Evolutionary conservation across 2,797 vertebrate species (phyloP).

Genomic region (Hemibagrus guttatus): DNA sequence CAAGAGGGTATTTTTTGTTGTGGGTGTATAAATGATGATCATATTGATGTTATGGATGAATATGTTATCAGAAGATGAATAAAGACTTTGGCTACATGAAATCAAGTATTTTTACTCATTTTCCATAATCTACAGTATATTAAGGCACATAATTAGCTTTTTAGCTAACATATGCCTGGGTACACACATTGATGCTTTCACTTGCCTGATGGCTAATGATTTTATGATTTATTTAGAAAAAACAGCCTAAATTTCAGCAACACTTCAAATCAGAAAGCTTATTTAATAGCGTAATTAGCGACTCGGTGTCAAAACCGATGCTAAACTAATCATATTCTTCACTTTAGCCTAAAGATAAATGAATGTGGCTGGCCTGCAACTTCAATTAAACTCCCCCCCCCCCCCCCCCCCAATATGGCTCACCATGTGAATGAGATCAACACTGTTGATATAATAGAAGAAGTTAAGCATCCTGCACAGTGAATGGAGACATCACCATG

Average conservation of each 20-base stretch:
- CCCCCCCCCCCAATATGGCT: not conserved
- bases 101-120: not conserved
- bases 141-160: not conserved
- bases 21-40: not conserved
- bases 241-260: not conserved
- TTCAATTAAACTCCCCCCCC: not conserved
- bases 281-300: not conserved
- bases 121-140: not conserved
- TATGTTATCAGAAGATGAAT: not conserved
- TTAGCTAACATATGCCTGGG: not conserved
- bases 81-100: not conserved
- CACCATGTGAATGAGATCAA: conserved; percentile 28
- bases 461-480: conserved; percentile 27
- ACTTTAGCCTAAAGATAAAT: not conserved
- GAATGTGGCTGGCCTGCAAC: not conserved
- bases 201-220: not conserved
- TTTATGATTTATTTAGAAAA: not conserved
- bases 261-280: not conserved
- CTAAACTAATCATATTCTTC: not conserved
- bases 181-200: not conserved
- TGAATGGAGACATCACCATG: conserved; percentile 38
- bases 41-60: no score
- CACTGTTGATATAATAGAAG: conserved; percentile 27
- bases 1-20: not conserved
- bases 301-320: not conserved